Base-by-base conservation (phyloP, 2,113 vertebrate species). In the Dascyllus trimaculatus region DNA sequence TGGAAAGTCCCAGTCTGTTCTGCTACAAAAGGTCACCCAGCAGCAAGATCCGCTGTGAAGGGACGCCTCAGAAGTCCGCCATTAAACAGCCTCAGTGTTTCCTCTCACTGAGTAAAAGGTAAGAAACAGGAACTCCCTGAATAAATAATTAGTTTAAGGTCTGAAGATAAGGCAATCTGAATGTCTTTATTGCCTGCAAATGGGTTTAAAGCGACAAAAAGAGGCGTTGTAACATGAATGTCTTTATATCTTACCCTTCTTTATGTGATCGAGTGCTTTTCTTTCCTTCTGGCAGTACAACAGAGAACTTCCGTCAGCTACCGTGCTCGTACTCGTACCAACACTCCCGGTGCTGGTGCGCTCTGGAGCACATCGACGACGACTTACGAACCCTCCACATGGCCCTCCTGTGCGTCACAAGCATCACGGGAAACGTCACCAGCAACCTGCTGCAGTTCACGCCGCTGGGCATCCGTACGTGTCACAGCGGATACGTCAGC, bases 11-110 rank as follows among this genome's bases (percentile, higher is more conserved):
- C 11, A 72, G 1, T 0, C 45, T 94, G 62, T 82, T 35, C 26
- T 95, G 95, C 84, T 85, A 85, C 83, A 94, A 91, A 88, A 95
- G 54, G 80, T 92, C 89, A 0, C 94, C 91, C 10, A 89, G 80
- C 19, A 93, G 93, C 81, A 94, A 94, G 63, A 94, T 95, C 22
- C 93, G 91, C 60, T 95, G 95, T 82, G 92, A 93, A 40, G 94
- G 91, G 92, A 81, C 5, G 0, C 81, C 90, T 38, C 85, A 64
- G 53, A 73, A 81, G 54, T 67, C 75, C 0, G 0, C 88, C 6
- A 74, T 35, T 2, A 67, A 81, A 14, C 53, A 0, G 1, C 82
- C 90, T 14, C 53, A 60, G 35, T 95, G 94, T 78, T 87, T 65
- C 75, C 89, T 95, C 21, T 19, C 91, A 0, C 66, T 94, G 59